Base-by-base conservation (phyloP, 2,797 vertebrate species). In the Myotis planiceps region DNA sequence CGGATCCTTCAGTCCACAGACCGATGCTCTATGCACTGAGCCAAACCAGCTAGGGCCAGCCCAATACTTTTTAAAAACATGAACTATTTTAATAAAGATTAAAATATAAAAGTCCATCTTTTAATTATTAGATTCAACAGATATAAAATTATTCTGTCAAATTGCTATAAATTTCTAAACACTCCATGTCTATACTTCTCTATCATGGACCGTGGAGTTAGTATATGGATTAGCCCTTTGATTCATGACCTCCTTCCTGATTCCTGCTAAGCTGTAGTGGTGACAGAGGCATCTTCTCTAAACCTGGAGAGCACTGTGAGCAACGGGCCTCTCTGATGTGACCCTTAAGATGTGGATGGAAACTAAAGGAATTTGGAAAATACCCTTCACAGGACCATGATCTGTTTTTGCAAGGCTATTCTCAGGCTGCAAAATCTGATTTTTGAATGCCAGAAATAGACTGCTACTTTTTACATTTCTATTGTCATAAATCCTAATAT, bases 401-500 rank as follows among this genome's bases (percentile, higher is more conserved):
- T 91, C n/a, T 74, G 0, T 49, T 63, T 63, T 76, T 76, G n/a
- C 45, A 84, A 84, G 32, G 63, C 76, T 84, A 1, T 63, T 87
- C 47, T 79, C 23, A 75, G 58, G 55, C 53, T 87, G 3, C 21
- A 94, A 29, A 90, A 47, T 92, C 29, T 42, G n/a, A 68, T 51
- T 90, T 95, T 60, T 92, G 32, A 95, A 45, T 42, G 82, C 16
- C 12, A 47, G 63, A 88, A 88, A 69, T 1, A 58, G 49, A 92
- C 55, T 65, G 39, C 53, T 82, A 89, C 45, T 86, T 90, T 90
- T 91, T 88, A 68, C 27, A 92, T 66, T 95, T 94, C 39, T 92
- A 25, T 71, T 95, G 6, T 82, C 80, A 69, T 88, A 75, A 91
- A 83, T 84, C 89, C 66, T 96, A 37, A 86, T 82, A 76, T 75